A percentile compares a stretch with the other conserved stretches of the same genome.
Evolutionary conservation across 2,797 vertebrate genomes (phyloP).

Genomic region (Catamblyrhynchus diadema): DNA sequence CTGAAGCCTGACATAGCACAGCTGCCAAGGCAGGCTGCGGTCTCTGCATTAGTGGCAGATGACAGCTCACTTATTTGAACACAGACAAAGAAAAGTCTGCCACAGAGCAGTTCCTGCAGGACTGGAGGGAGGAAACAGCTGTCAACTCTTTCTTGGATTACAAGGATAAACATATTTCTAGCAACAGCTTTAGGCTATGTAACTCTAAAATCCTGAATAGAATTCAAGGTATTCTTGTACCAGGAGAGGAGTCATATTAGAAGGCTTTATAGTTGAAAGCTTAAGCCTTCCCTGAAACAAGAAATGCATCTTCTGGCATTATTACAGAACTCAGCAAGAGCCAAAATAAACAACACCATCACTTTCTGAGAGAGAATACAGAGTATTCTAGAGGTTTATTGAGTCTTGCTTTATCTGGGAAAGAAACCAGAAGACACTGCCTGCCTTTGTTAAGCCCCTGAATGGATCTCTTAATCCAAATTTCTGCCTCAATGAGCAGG

Average conservation of each 20-base stretch:
- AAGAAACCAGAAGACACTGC: constrained; percentile 18
- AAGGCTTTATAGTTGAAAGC: neutral
- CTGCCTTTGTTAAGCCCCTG: constrained; percentile 22
- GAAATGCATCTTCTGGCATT: neutral
- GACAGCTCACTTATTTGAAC: constrained; percentile 37
- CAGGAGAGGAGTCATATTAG: neutral
- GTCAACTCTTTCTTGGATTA: constrained; percentile 56
- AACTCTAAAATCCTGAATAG: constrained; percentile 7
- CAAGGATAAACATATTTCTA: constrained; percentile 47
- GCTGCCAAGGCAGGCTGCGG: neutral
- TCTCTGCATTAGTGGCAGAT: neutral
- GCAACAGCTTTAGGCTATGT: neutral
- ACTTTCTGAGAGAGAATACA: neutral
- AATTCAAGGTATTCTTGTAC: constrained; percentile 30
- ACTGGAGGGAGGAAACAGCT: constrained; percentile 50
- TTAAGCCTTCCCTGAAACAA: constrained; percentile 16
- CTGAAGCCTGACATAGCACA: neutral
- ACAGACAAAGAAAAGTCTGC: constrained; percentile 36
- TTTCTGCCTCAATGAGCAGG: constrained; percentile 44
- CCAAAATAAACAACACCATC: neutral
- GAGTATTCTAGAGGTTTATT: neutral
- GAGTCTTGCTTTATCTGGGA: constrained; percentile 21
- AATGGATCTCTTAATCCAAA: constrained; percentile 32
- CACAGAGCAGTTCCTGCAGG: neutral
- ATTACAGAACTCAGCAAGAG: neutral